A percentile compares a stretch with the other conserved stretches of the same genome.
phyloP scores from a whole-genome alignment of 2,888 invertebrate species.

The Pyrocoelia pectoralis region DNA sequence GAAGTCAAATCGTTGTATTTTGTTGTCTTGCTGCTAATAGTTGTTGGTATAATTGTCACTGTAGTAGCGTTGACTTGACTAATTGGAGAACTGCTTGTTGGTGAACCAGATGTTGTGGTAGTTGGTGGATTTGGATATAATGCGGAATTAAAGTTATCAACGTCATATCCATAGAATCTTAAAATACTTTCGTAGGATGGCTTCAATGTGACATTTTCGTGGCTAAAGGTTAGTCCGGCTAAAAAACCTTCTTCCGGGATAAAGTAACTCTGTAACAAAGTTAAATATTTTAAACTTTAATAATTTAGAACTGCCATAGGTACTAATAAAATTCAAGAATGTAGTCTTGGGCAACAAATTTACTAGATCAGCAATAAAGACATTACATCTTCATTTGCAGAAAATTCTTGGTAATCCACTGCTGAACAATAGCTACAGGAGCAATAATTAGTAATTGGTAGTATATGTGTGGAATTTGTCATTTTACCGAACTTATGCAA shows the following conservation, averaged over 20 bases:
- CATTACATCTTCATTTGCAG: too few relatives aligned
- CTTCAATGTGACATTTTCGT: constrained; percentile 78
- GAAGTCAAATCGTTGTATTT: too few relatives aligned
- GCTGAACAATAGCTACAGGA: too few relatives aligned
- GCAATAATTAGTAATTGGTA: too few relatives aligned
- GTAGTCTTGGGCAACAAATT: too few relatives aligned
- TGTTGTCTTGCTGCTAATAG: neutral
- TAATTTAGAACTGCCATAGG: constrained; percentile 23
- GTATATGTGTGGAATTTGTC: too few relatives aligned
- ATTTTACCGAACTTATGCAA: too few relatives aligned
- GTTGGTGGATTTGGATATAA: constrained; percentile 47
- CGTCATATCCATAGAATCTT: constrained; percentile 83
- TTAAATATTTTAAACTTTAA: constrained; percentile 7
- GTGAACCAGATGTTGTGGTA: constrained; percentile 6
- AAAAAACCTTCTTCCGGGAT: constrained; percentile 84
- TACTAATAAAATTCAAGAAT: too few relatives aligned
- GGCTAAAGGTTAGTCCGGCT: constrained; percentile 80
- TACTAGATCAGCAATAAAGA: too few relatives aligned
- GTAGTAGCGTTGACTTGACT: neutral
- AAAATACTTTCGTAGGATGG: constrained; percentile 77
- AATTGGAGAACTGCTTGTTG: constrained; percentile 5
- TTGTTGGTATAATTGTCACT: neutral
- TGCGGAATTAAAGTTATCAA: constrained; percentile 62
- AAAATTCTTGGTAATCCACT: too few relatives aligned
- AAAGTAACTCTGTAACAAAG: constrained; percentile 76